These are phyloP conservation scores for Trimorus sp. DNA, from an alignment of 2,888 invertebrate genomes.

Conservation along the genomic window DNA sequence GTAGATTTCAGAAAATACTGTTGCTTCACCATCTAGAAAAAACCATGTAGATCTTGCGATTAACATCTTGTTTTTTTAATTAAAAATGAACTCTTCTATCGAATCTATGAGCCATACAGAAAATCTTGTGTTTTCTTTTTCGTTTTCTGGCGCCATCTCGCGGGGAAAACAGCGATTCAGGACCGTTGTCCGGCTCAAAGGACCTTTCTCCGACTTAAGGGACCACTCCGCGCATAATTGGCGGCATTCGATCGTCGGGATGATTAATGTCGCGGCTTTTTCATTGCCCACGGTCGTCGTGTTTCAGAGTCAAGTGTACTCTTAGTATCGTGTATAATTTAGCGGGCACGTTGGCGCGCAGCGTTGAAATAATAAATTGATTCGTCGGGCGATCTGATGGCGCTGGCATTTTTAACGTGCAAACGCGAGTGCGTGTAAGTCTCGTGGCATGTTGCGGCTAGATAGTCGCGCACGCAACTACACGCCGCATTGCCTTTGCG, in stretches of 20 bases:
- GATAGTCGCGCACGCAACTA: background rate
- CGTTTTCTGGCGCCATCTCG: no score
- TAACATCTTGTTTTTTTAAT: no score
- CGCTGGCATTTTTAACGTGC: constrained; percentile 26
- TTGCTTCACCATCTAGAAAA: no score
- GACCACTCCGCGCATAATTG: constrained; percentile 9
- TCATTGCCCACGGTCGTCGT: constrained; percentile 5
- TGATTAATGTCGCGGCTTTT: background rate
- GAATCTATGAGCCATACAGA: no score
- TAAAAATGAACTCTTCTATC: no score
- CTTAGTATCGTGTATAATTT: constrained; percentile 30
- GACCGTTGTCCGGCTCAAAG: no score
- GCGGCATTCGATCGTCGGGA: no score
- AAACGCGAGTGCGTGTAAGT: constrained; percentile 5
- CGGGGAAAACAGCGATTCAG: constrained; percentile 18
- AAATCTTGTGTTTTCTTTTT: no score
- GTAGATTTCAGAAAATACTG: no score
- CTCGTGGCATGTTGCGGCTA: no score
- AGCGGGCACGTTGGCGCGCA: constrained; percentile 13
- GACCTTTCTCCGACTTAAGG: constrained; percentile 7
- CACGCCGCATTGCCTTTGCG: background rate
- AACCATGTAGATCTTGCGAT: no score
- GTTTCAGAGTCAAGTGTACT: constrained; percentile 30
- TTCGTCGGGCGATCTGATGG: constrained; percentile 7
- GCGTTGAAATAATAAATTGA: constrained; percentile 51